phyloP scores from a whole-genome alignment of 2,113 vertebrate species.

The Cathartes aura region DNA sequence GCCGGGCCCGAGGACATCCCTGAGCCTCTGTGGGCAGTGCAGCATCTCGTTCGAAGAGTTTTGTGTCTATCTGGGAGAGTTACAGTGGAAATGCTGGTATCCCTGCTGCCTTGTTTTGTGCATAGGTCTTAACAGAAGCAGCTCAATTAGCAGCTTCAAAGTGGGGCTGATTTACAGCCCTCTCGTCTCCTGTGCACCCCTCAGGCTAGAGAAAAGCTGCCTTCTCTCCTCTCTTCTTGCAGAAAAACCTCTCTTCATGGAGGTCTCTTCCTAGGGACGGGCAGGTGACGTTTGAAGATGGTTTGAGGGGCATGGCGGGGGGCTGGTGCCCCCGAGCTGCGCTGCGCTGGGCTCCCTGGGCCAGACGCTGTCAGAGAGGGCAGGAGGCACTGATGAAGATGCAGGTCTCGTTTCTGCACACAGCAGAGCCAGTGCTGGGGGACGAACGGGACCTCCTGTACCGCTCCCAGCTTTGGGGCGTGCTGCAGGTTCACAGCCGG shows the following conservation, averaged over 20 bases:
- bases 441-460: too few species aligned
- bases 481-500: background rate
- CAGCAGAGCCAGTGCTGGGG: too few species aligned
- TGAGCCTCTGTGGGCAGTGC: background rate
- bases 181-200: background rate
- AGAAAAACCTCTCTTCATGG: background rate
- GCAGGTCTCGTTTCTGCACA: accelerated
- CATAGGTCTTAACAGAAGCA: background rate
- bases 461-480: background rate
- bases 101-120: accelerated
- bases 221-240: background rate
- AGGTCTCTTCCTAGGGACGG: background rate
- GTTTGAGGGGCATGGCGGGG: background rate
- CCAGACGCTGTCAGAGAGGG: accelerated
- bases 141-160: background rate
- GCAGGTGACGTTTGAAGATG: background rate
- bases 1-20: background rate
- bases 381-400: background rate
- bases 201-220: background rate
- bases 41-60: accelerated
- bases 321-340: background rate
- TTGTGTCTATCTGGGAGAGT: background rate
- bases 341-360: background rate
- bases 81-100: background rate
- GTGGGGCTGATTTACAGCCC: background rate